Evolutionary conservation across 1,140 invertebrate species (phyloP), one percentile per base, ranked within the genome.

Genomic region (Magallana angulata): DNA sequence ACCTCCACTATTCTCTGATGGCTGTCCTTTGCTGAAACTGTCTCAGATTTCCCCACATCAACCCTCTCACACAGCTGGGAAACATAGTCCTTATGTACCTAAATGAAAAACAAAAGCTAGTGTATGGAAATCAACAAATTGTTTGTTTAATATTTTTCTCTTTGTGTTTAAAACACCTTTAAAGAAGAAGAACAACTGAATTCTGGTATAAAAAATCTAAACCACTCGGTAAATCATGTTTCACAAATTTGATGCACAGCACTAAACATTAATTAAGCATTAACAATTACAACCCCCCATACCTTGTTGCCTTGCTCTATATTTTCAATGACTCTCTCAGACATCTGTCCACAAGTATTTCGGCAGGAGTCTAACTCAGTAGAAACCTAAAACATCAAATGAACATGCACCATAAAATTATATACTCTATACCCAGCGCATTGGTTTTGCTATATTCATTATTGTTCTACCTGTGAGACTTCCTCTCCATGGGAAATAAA

Each of bases 261-360:
- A 48, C 36, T 48, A 4, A 48, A 48, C 36, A 48, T 48, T 48
- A 48, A 48, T 48, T 5, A 48, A 4, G 36, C 36, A 48, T 48
- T 48, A 48, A 48, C 1, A 48, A 48, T 48, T 48, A 48, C 3
- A 48, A 48, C 2, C 3, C 2, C 36, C 36, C 36, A 48, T 76
- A 76, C 68, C 68, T 30, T 76, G 24, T 57, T 71, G 57, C 36
- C 56, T 60, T 82, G 68, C 85, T 81, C 58, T 12, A 68, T 24
- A 60, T 86, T 86, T 11, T 81, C 62, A 60, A 7, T 62, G 36
- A 71, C 58, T 81, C 60, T 60, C 16, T 86, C 71, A 8, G 85
- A 86, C 59, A 60, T 81, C 16, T 60, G 24, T 56, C 59, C 12
- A 60, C 71, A 48, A 11, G 68, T 30, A 30, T 76, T 30, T 9